Base-by-base conservation (phyloP, 1,140 invertebrate species). In the Diuraphis noxia region DNA sequence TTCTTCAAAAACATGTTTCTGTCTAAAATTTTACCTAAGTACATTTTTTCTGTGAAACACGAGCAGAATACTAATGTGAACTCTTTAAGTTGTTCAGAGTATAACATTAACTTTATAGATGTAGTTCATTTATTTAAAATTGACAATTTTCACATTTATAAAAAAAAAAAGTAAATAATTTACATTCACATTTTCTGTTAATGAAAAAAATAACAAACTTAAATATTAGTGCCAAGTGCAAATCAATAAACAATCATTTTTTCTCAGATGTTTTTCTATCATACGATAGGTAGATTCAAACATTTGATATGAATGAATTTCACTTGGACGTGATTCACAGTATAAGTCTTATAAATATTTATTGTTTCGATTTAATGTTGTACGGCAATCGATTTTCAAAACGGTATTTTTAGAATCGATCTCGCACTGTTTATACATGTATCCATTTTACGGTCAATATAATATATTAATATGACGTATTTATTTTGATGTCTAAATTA, bases 11-110 rank as follows among this genome's bases (percentile, higher is more conserved):
- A 72, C 56, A 72, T 72, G 56, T n/a, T 19, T 72, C n/a, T n/a
- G 56, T 72, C 56, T 72, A 72, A n/a, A n/a, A 72, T 72, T 72
- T 72, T n/a, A n/a, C 56, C n/a, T n/a, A n/a, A 72, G n/a, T 72
- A 72, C 56, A n/a, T n/a, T 72, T 72, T 72, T 72, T 72, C 56
- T 72, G 13, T 13, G n/a, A n/a, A 72, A n/a, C 56, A 34, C 30
- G 56, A n/a, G 13, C 0, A 9, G 56, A 72, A 72, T 72, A 72
- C 56, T 72, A 72, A 72, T 72, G 56, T 72, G n/a, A 72, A 72
- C 56, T 72, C 34, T 72, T 1, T 72, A 72, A 30, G 56, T n/a
- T 34, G 2, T n/a, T n/a, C 30, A 2, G 30, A 34, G 30, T 72
- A n/a, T n/a, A 72, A n/a, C 56, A 72, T 72, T 72, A 72, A n/a